A percentile compares a stretch with the other conserved stretches of the same genome.
These are phyloP conservation scores for Drosophila bipectinata DNA, from an alignment of 1,140 invertebrate species.

Conservation along the genomic window DNA sequence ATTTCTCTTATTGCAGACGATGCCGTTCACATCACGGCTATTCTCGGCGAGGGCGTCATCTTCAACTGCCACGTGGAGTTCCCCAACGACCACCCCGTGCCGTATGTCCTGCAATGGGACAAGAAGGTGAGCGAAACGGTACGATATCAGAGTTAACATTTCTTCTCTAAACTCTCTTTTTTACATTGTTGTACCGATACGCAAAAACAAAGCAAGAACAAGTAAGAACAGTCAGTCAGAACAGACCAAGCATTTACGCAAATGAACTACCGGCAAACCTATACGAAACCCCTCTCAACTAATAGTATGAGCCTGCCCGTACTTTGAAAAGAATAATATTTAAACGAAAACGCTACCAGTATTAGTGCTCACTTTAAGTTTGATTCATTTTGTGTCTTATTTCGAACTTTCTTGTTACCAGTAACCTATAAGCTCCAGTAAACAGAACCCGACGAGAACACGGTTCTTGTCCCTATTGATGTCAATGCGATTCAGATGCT, in stretches of 20 bases:
- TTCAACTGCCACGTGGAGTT: conserved; percentile 98
- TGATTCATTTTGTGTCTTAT: conserved; percentile 16
- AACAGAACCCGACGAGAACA: not conserved
- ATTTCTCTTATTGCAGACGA: conserved; percentile 87
- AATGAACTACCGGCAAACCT: conserved; percentile 40
- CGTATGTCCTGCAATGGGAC: conserved; percentile 98
- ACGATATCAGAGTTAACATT: conserved; percentile 87
- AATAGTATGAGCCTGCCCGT: conserved; percentile 8
- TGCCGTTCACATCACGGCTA: conserved; percentile 97
- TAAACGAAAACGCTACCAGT: not conserved
- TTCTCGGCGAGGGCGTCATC: conserved; percentile 96
- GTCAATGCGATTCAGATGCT: conserved; percentile 26
- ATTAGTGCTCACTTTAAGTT: conserved; percentile 26
- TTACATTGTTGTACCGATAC: conserved; percentile 82
- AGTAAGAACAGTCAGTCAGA: conserved; percentile 66
- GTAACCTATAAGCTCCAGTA: conserved; percentile 14
- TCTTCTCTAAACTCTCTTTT: conserved; percentile 88
- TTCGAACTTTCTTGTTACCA: conserved; percentile 3
- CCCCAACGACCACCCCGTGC: conserved; percentile 96
- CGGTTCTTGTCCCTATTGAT: conserved; percentile 15
- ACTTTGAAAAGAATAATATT: not conserved
- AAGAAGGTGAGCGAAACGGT: conserved; percentile 98
- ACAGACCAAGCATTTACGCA: conserved; percentile 44
- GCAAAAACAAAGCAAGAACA: conserved; percentile 78
- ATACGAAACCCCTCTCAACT: conserved; percentile 8